Base-by-base conservation (phyloP, 2,113 vertebrate species). In the Dolichotis patagonum region DNA sequence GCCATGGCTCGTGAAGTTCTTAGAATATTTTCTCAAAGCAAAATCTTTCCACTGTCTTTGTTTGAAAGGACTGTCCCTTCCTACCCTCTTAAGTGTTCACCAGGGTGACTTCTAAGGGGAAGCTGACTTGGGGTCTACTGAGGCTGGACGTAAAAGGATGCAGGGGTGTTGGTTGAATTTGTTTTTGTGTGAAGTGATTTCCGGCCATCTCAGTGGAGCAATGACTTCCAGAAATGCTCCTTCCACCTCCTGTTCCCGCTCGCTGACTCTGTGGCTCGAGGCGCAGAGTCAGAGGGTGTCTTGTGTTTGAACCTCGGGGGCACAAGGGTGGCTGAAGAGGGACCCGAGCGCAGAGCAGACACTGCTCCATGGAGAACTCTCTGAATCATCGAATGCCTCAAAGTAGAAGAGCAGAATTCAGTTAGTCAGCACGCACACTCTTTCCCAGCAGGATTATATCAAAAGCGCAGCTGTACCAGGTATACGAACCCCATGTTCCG, bases 401-500 rank as follows among this genome's bases (percentile, higher is more conserved):
- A 63, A 52, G 26, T 67, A 1, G 35, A 32, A 49, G 80, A 26
- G 41, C 49, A 71, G 8, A 54, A 38, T 9, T 88, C 60, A 30
- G 38, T 56, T 38, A 41, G 62, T 60, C 62, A 5, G 41, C 1
- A 35, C 60, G 81, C 0, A 35, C 28, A 26, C 52, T 43, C 16
- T 58, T 85, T 78, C 19, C 60, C 69, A 32, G 49, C 10, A 22
- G 46, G 30, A 58, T 46, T 56, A 8, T n/a, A 3, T 56, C 26
- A 30, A 16, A 78, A 85, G 2, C 20, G 13, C 24, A 67, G 67
- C 49, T 52, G 65, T 49, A 71, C 26, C 24, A 58, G 38, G 17
- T 13, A 3, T 1, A 7, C 1, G 24, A 10, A 11, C 30, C 62
- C 71, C 2, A 0, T 7, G 13, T 17, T 32, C 43, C 62, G 32